Evolutionary conservation across 2,888 invertebrate species (phyloP).

Genomic region (Bhutanitis thaidina): DNA sequence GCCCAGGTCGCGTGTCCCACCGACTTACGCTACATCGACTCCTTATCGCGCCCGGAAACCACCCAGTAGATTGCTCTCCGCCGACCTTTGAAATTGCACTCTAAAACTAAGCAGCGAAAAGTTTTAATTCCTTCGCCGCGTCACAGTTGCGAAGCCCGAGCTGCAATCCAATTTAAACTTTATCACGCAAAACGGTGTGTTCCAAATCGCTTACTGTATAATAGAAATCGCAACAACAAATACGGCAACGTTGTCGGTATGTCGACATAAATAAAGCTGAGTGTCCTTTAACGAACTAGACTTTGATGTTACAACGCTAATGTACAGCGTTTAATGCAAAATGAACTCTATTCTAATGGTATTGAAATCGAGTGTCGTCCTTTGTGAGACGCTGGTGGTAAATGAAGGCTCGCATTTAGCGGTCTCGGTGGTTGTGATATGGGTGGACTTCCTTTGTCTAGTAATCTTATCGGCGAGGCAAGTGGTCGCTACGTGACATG

Average conservation of each 20-base stretch:
- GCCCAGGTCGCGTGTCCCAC: constrained; percentile 76
- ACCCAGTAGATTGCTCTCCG: constrained; percentile 40
- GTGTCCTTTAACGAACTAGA: constrained; percentile 78
- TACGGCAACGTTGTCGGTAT: constrained; percentile 74
- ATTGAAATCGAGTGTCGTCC: constrained; percentile 46
- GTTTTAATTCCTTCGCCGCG: constrained; percentile 46
- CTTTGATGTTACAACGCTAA: constrained; percentile 70
- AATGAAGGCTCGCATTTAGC: constrained; percentile 74
- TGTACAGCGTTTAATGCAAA: constrained; percentile 49
- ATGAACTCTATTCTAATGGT: constrained; percentile 49
- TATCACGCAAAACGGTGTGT: constrained; percentile 44
- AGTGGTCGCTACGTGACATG: constrained; percentile 66
- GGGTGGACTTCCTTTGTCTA: constrained; percentile 79
- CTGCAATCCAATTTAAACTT: constrained; percentile 44
- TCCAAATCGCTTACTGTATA: constrained; percentile 37
- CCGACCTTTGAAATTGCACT: constrained; percentile 45
- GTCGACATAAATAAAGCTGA: constrained; percentile 78
- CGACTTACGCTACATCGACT: constrained; percentile 67
- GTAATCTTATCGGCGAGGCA: constrained; percentile 74
- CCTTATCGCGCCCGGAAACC: constrained; percentile 74
- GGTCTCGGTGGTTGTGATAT: constrained; percentile 71
- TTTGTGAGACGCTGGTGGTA: constrained; percentile 47
- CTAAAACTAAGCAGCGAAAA: constrained; percentile 44
- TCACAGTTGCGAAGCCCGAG: constrained; percentile 29
- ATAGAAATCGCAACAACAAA: constrained; percentile 54